Evolutionary conservation across 2,797 vertebrate genomes (phyloP), one percentile per base, ranked within the genome.

Genomic region (Galago senegalensis): DNA sequence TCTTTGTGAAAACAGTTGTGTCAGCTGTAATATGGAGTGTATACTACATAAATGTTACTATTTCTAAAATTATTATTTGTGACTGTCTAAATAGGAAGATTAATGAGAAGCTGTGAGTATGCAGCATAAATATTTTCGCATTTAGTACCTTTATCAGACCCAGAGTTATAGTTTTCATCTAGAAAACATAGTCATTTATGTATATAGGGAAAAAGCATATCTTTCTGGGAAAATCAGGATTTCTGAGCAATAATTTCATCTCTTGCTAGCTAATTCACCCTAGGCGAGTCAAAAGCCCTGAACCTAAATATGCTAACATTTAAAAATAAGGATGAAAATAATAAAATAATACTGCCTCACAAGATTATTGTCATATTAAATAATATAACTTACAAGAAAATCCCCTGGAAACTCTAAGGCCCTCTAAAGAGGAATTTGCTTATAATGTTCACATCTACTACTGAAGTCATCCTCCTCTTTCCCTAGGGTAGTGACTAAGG

Each of bases 301-400:
- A 92, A 81, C 13, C 37, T 87, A 91, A 67, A 58, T 93, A 67
- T 85, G 4, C 6, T 90, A 70, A 37, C 65, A 87, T 83, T 87
- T 88, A 75, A 75, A 93, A 91, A 58, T 81, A 34, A 65, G 7
- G 37, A 81, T 72, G 25, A 63, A 58, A 91, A 17, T 65, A 92
- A 31, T 61, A 63, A 58, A 91, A 17, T 65, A 92, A 31, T 61
- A 87, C 23, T 34, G 11, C 3, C 1, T 82, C 34, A 85, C 31
- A 60, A 72, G 56, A 58, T 46, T 86, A 13, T 40, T 88, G 25
- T 73, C 61, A 21, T 84, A 82, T 49, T 60, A 87, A 83, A 70
- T 83, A 43, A 92, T 7, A 75, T 92, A 80, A 96, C 63, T 82
- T 89, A 81, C 18, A 91, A 61, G 40, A n/a, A 89, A 80, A 94